These are phyloP conservation scores for Sebastes steindachneri DNA, from an alignment of 2,797 vertebrate species.

Conservation along the genomic window DNA sequence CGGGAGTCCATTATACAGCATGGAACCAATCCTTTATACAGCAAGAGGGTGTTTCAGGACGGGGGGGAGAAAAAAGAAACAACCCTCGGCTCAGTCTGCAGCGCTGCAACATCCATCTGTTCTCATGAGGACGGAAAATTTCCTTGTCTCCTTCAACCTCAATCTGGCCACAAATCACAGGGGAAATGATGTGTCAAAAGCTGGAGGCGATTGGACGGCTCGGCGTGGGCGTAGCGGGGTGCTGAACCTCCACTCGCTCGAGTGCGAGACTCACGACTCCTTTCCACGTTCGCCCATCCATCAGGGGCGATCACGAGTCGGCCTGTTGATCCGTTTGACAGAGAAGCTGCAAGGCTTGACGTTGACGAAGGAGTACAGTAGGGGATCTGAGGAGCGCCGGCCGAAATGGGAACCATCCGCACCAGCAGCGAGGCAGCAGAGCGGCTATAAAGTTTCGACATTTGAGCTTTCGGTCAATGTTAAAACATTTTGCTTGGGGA, in stretches of 20 bases:
- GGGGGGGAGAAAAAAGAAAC: background rate
- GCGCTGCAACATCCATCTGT: constrained; percentile 57
- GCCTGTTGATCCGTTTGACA: constrained; percentile 68
- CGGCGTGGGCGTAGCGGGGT: constrained; percentile 26
- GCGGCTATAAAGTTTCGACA: constrained; percentile 40
- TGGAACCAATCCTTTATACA: constrained; percentile 46
- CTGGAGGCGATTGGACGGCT: constrained; percentile 49
- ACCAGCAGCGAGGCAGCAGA: constrained; percentile 21
- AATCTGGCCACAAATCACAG: constrained; percentile 77
- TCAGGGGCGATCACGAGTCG: constrained; percentile 67
- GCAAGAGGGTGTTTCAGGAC: constrained; percentile 19
- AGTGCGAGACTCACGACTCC: constrained; percentile 46
- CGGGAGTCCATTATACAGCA: constrained; percentile 51
- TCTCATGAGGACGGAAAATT: constrained; percentile 53
- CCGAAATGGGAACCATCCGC: constrained; percentile 13
- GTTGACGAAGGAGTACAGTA: constrained; percentile 34
- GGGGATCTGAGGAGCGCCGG: background rate
- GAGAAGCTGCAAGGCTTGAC: constrained; percentile 31
- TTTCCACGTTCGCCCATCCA: constrained; percentile 65
- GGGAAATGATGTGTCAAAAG: constrained; percentile 77
- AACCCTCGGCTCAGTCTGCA: constrained; percentile 40
- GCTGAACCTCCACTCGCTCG: constrained; percentile 35
- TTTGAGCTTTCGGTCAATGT: constrained; percentile 47
- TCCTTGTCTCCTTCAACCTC: constrained; percentile 70
- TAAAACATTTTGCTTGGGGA: constrained; percentile 47